Evolutionary conservation across 2,888 invertebrate species (phyloP).

Genomic region (Eledone cirrhosa): DNA sequence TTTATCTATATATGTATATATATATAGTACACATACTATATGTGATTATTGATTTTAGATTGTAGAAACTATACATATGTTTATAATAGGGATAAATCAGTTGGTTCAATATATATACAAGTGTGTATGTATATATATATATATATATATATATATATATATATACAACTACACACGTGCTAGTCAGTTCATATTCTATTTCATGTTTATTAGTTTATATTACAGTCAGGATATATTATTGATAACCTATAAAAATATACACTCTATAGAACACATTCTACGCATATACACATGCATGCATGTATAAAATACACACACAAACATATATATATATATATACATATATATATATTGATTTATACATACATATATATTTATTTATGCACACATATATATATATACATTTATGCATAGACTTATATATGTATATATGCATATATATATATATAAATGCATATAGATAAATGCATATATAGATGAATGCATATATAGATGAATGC

Average conservation of each 20-base stretch:
- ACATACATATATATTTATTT: constrained; percentile 6
- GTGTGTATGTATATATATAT: not conserved
- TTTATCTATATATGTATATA: too few species aligned
- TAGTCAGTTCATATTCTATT: too few species aligned
- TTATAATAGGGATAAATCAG: too few species aligned
- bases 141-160: constrained; percentile 8
- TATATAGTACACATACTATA: too few species aligned
- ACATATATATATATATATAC: constrained; percentile 12
- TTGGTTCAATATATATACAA: not conserved
- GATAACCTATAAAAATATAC: too few species aligned
- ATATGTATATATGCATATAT: constrained; percentile 12
- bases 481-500: not conserved
- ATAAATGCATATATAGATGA: not conserved
- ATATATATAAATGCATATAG: not conserved
- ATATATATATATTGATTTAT: constrained; percentile 1
- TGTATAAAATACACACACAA: not conserved
- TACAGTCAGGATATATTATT: not conserved
- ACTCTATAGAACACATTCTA: too few species aligned
- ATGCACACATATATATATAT: constrained; percentile 9
- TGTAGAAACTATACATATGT: too few species aligned
- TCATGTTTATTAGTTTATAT: not conserved
- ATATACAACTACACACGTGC: not conserved
- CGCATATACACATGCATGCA: not conserved
- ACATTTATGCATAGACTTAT: not conserved
- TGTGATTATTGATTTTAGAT: too few species aligned